Percentiles rank a stretch among this genome's conserved stretches.
Evolutionary conservation across 2,888 invertebrate genomes (phyloP).

Genomic region (Protodeltote pygarga): DNA sequence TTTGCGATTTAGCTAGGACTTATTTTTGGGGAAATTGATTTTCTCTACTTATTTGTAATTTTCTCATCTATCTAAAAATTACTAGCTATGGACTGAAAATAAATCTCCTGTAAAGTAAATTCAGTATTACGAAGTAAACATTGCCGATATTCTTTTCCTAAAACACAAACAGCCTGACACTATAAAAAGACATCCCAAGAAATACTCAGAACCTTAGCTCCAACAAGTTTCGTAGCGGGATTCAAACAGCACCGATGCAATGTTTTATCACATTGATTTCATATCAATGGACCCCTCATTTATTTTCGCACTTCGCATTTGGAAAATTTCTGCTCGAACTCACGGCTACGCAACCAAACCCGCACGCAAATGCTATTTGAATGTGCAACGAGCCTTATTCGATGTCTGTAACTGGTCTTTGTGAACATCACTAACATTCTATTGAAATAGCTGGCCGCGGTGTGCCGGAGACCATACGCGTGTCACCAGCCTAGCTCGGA

Average conservation of each 20-base stretch:
- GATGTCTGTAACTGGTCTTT: constrained; percentile 52
- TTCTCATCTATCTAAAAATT: too few relatives aligned
- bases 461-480: constrained; percentile 66
- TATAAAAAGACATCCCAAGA: too few relatives aligned
- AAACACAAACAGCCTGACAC: too few relatives aligned
- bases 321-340: constrained; percentile 37
- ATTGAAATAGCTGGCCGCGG: constrained; percentile 59
- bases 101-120: too few relatives aligned
- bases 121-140: too few relatives aligned
- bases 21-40: too few relatives aligned
- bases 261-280: constrained; percentile 41
- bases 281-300: constrained; percentile 40
- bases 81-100: too few relatives aligned
- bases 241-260: constrained; percentile 18
- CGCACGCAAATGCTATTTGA: constrained; percentile 50
- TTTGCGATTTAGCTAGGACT: too few relatives aligned
- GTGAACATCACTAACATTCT: constrained; percentile 56
- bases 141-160: too few relatives aligned
- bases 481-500: constrained; percentile 67
- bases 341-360: constrained; percentile 32
- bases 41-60: too few relatives aligned
- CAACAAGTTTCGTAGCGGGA: constrained; percentile 13
- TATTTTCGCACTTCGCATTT: constrained; percentile 44
- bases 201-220: too few relatives aligned
- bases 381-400: constrained; percentile 50